Base-by-base conservation (phyloP, 2,888 invertebrate genomes). In the Pseudoips prasinana region DNA sequence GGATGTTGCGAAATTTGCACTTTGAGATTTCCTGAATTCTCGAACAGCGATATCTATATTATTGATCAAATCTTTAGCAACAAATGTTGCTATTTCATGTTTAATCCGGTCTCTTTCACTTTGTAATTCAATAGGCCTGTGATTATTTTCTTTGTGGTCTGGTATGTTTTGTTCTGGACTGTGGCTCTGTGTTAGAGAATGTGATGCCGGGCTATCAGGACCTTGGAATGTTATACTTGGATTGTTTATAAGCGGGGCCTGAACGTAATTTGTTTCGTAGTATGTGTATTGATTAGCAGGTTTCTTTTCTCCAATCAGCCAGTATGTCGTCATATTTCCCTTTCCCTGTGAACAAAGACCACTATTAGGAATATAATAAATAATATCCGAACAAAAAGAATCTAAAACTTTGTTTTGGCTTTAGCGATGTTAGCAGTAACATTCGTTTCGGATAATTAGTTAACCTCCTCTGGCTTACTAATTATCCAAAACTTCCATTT, bases 301-400 rank as follows among this genome's bases (percentile, higher is more conserved):
- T 10, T 43, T 74, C 60, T 91, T 91, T 64, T 96, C 96, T 7
- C 95, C 95, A 20, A 93, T 86, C 33, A 97, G 80, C 97, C 97
- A 97, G 68, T 95, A 97, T 0, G 97, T 97, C 18, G 92, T 91
- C 94, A 96, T 94, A 65, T 92, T 93, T 1, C 96, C 96, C 83
- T 97, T 97, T 1, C 97, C 96, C 94, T 95, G 79, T 26, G 73
- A 20, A 20, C 7, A 41, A 52, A 58, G 40, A 22, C 2, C 2
- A 14, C 5, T 14, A 14, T 14, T n/a, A 14, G 2, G 14, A 3
- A 14, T 14, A 14, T 5, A 14, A 3, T 3, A 3, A 14, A 14
- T 14, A 14, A 14, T 14, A 14, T 14, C 14, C 5, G 5, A 5
- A 14, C 14, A 14, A 14, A 3, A 14, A 14, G 5, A 3, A 3